Evolutionary conservation across 2,888 invertebrate species (phyloP).

Genomic region (Resseliella maxima): DNA sequence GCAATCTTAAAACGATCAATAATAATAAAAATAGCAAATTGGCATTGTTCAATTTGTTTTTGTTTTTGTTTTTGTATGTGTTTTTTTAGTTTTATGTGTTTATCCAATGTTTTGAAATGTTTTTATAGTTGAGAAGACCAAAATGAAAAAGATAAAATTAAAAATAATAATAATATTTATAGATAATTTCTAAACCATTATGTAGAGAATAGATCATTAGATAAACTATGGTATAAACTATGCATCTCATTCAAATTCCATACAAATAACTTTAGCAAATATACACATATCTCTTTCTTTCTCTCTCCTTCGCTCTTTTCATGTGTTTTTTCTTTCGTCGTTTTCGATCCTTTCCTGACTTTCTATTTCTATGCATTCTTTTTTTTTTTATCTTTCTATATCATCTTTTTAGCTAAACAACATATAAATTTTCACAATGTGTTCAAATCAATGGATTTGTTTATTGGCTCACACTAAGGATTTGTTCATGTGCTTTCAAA

Average conservation of each 20-base stretch:
- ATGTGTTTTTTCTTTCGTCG: no score
- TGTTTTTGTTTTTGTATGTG: no score
- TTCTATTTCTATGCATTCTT: no score
- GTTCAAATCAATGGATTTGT: not conserved
- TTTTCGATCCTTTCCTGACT: no score
- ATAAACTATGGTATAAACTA: constrained; percentile 32
- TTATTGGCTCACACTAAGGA: not conserved
- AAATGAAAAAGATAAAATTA: not conserved
- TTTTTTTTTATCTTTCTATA: no score
- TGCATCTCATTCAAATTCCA: not conserved
- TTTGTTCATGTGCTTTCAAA: not conserved
- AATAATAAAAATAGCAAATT: not conserved
- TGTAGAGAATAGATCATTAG: constrained; percentile 43
- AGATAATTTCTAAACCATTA: not conserved
- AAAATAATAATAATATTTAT: not conserved
- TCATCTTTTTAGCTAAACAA: not conserved
- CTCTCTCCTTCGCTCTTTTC: no score
- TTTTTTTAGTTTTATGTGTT: not conserved
- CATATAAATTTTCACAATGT: constrained; percentile 29
- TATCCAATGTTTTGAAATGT: not conserved
- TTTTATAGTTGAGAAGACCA: not conserved
- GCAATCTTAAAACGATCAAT: not conserved
- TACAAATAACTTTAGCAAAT: constrained; percentile 26
- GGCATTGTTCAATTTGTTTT: not conserved
- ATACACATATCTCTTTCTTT: not conserved